Conservation (phyloP, 2,888 invertebrate species). For the Habroteleia sp. region DNA sequence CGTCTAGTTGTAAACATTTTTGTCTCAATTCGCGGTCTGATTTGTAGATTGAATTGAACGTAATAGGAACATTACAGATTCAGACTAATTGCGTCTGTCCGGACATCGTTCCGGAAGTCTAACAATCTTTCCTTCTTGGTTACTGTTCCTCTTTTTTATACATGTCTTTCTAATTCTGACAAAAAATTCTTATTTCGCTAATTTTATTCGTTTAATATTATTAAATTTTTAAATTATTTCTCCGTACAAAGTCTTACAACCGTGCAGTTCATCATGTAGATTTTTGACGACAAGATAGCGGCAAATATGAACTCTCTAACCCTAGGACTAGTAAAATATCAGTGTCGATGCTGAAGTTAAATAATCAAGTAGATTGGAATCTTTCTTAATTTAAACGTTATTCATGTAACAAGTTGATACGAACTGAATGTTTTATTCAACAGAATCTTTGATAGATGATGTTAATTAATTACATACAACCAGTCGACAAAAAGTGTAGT, state of each 20-base stretch:
- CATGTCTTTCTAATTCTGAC: too few species aligned
- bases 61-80: too few species aligned
- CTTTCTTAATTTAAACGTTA: constrained; percentile 44
- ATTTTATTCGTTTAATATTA: too few species aligned
- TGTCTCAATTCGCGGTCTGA: not conserved
- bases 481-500: constrained; percentile 3
- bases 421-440: constrained; percentile 44
- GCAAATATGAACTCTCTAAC: constrained; percentile 37
- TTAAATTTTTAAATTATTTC: too few species aligned
- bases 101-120: too few species aligned
- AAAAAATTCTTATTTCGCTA: too few species aligned
- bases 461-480: constrained; percentile 30
- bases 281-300: constrained; percentile 25
- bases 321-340: constrained; percentile 31
- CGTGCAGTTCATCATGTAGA: constrained; percentile 23
- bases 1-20: not conserved
- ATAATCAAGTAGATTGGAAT: constrained; percentile 28
- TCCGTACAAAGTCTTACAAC: not conserved
- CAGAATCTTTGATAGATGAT: constrained; percentile 19
- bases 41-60: not conserved
- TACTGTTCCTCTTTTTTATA: too few species aligned
- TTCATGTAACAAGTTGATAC: constrained; percentile 31
- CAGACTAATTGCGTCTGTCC: too few species aligned
- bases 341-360: constrained; percentile 27
- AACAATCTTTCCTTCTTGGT: too few species aligned